Conservation (phyloP, 2,797 vertebrate genomes). For the Brachymystax lenok region DNA sequence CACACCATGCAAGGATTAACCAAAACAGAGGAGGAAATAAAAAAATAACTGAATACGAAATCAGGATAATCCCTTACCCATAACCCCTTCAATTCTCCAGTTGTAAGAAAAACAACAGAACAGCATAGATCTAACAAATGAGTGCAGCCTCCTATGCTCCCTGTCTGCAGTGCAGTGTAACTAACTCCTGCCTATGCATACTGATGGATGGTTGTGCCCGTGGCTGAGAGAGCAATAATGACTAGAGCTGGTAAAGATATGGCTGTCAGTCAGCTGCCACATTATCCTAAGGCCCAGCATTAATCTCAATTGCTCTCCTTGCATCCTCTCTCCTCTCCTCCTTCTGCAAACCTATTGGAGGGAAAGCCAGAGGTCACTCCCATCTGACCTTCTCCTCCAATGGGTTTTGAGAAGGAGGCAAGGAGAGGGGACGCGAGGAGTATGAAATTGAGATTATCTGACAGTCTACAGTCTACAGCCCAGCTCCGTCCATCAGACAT, state of each 20-base stretch:
- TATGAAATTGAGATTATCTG: no score
- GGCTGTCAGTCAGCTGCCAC: conserved; percentile 39
- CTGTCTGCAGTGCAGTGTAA: conserved; percentile 1
- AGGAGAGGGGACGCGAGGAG: no score
- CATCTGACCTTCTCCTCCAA: no score
- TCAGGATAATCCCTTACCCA: neutral
- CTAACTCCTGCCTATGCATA: conserved; percentile 10
- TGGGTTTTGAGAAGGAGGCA: no score
- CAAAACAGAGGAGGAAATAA: no score
- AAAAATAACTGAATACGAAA: no score
- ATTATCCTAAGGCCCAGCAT: conserved; percentile 36
- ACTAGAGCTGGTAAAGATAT: conserved; percentile 16
- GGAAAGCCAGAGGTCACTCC: no score
- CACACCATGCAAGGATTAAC: no score
- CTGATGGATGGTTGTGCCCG: conserved; percentile 29
- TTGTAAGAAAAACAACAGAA: neutral
- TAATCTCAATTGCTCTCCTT: neutral
- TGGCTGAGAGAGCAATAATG: conserved; percentile 36
- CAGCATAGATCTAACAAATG: conserved; percentile 31
- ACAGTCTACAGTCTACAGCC: conserved; percentile 15
- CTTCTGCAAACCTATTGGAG: no score
- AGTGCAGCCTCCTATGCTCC: conserved; percentile 3
- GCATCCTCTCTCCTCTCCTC: no score
- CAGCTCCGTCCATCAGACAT: conserved; percentile 27
- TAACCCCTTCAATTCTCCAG: neutral